phyloP scores from a whole-genome alignment of 2,797 vertebrate genomes.

The Pipistrellus pygmaeus region DNA sequence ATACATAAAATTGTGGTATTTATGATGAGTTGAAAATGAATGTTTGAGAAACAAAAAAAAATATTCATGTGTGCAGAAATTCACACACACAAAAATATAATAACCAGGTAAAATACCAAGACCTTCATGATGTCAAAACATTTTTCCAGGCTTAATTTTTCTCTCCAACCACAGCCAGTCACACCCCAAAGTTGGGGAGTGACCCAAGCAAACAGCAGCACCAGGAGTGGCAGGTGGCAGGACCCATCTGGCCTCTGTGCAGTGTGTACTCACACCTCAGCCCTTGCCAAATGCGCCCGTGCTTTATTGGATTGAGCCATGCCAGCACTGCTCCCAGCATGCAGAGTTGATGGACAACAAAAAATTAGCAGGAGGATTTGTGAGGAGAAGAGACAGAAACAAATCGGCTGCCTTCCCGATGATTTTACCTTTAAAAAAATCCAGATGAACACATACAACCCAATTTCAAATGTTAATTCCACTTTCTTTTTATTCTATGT shows the following conservation, averaged over 20 bases:
- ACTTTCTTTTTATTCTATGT: constrained; percentile 9
- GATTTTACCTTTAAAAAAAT: neutral
- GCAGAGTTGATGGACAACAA: neutral
- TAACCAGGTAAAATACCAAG: neutral
- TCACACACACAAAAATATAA: neutral
- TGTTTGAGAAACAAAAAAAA: neutral
- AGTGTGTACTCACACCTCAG: neutral
- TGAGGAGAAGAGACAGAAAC: neutral
- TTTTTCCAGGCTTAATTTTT: neutral
- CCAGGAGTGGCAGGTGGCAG: constrained; percentile 63
- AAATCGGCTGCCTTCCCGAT: neutral
- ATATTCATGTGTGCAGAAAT: neutral
- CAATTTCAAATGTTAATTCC: neutral
- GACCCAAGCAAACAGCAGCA: constrained; percentile 47
- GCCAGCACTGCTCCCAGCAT: constrained; percentile 54
- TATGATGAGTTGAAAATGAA: neutral
- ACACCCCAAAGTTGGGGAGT: neutral
- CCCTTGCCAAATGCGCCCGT: constrained; percentile 42
- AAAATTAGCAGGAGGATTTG: constrained; percentile 60
- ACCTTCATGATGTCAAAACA: neutral
- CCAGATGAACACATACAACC: neutral
- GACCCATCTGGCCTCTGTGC: constrained; percentile 53
- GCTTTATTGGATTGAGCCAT: constrained; percentile 58
- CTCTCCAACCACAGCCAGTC: neutral
- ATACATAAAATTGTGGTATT: neutral